These are phyloP conservation scores for Drosophila anomalipes DNA, from an alignment of 2,888 invertebrate species.

Conservation along the genomic window DNA sequence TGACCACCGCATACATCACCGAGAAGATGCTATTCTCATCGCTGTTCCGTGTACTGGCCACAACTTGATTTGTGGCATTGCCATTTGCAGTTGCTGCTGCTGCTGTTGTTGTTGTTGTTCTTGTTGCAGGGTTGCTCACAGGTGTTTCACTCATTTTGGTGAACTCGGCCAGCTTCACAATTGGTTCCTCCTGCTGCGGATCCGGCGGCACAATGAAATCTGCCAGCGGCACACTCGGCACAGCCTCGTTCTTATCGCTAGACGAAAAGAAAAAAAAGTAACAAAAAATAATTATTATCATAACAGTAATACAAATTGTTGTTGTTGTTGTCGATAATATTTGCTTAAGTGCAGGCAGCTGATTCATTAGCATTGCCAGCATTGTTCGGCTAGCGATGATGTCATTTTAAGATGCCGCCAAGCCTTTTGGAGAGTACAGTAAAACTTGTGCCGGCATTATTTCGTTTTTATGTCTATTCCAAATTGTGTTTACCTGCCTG, in stretches of 20 bases:
- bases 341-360: conserved; percentile 39
- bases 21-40: conserved; percentile 86
- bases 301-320: conserved; percentile 23
- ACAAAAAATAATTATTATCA: neutral
- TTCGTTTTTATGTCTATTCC: conserved; percentile 16
- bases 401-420: conserved; percentile 33
- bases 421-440: conserved; percentile 8
- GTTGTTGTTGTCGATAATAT: conserved; percentile 19
- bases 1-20: conserved; percentile 88
- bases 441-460: conserved; percentile 21
- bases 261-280: neutral
- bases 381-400: conserved; percentile 35
- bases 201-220: conserved; percentile 62
- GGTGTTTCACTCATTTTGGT: conserved; percentile 62
- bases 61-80: conserved; percentile 2
- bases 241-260: conserved; percentile 56
- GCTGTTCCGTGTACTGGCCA: conserved; percentile 29
- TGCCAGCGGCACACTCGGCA: conserved; percentile 62
- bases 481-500: conserved; percentile 42
- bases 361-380: conserved; percentile 64
- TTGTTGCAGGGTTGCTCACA: neutral
- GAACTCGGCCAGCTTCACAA: conserved; percentile 60
- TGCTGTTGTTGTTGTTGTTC: conserved; percentile 22
- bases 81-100: conserved; percentile 36
- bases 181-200: conserved; percentile 48